Evolutionary conservation across 2,888 invertebrate species (phyloP).

Genomic region (Myopa testacea): DNA sequence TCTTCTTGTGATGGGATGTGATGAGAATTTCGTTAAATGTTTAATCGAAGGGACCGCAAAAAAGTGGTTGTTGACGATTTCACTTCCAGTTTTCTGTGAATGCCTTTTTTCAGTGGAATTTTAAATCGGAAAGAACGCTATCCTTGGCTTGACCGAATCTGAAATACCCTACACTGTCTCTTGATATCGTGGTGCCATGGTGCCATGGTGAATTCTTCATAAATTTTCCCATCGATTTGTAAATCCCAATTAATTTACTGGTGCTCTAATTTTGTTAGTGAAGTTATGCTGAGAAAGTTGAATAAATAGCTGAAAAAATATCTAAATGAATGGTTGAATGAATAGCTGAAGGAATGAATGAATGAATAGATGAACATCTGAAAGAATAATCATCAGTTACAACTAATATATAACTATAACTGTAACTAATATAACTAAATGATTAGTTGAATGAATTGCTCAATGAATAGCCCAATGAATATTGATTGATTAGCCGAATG

Average conservation of each 20-base stretch:
- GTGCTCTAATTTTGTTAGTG: no score
- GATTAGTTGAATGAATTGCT: no score
- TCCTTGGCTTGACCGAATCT: background rate
- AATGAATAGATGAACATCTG: no score
- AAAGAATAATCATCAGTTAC: no score
- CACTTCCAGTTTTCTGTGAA: constrained; percentile 30
- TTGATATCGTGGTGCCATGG: background rate
- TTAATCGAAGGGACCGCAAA: background rate
- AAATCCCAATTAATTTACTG: no score
- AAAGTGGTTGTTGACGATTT: constrained; percentile 29
- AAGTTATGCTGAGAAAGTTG: background rate
- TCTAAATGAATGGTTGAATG: background rate
- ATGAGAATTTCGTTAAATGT: constrained; percentile 25
- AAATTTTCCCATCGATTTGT: no score
- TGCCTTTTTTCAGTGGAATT: no score
- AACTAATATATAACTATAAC: no score
- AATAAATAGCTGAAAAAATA: background rate
- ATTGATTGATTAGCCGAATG: no score
- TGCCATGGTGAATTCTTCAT: no score
- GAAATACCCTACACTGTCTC: background rate
- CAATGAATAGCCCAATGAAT: no score
- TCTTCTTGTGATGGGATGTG: constrained; percentile 23
- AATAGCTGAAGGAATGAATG: background rate
- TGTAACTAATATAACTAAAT: no score
- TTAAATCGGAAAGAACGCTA: background rate